phyloP scores from a whole-genome alignment of 2,113 vertebrate genomes.

The Parotia lawesii region DNA sequence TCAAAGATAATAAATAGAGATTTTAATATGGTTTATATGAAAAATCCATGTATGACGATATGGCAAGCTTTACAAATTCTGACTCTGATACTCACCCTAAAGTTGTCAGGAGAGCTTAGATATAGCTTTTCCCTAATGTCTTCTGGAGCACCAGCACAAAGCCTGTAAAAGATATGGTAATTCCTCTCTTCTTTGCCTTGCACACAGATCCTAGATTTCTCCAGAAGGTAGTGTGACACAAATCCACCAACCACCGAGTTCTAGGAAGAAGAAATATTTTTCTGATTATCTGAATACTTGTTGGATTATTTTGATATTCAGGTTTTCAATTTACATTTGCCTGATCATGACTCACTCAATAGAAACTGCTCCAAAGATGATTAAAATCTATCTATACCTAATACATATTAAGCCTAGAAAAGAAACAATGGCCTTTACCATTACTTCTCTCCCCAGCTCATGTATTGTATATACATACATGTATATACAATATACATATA shows the following conservation, averaged over 20 bases:
- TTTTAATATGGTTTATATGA: not conserved
- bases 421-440: not conserved
- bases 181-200: conserved; percentile 95
- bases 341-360: not conserved
- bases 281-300: not conserved
- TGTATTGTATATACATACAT: not conserved
- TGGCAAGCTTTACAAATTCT: not conserved
- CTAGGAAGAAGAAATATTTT: conserved; percentile 69
- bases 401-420: not conserved
- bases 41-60: not conserved
- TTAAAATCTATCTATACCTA: not conserved
- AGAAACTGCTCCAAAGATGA: not conserved
- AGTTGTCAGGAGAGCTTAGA: conserved; percentile 88
- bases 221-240: conserved; percentile 97
- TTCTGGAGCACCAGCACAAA: conserved; percentile 93
- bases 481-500: no score
- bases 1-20: not conserved
- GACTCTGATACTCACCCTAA: conserved; percentile 82
- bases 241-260: conserved; percentile 94
- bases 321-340: not conserved
- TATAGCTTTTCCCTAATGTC: conserved; percentile 89
- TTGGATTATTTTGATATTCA: not conserved
- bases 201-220: conserved; percentile 97
- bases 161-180: conserved; percentile 97
- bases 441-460: not conserved